Evolutionary conservation across 30 jellyfish, hydroid and myxozoan species (phyloP), one percentile per base, ranked within the genome.

Genomic region (Turritopsis dohrnii): DNA sequence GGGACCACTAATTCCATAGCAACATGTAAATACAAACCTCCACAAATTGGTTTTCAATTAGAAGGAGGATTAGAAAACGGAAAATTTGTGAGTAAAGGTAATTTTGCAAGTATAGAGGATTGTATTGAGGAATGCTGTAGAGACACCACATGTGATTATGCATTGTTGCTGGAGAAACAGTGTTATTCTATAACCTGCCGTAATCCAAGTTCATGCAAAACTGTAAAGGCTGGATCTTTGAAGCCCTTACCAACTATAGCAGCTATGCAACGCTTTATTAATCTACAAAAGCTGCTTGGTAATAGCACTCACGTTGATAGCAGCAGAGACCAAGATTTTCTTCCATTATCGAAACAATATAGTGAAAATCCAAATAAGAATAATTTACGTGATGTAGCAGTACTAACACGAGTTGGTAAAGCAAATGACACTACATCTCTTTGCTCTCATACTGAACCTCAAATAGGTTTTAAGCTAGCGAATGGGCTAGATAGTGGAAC

Each of bases 81-180:
- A 7, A 54, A 65, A 3, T 88, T 88, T 83, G 72, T 52, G 76
- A 84, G 65, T 53, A 84, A 52, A 21, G 96, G 94, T 28, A 71
- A 53, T 28, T 89, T 84, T 82, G 65, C 65, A 21, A 76, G 71
- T 73, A 74, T 93, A 88, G 88, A 85, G 19, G 53, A 75, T 21
- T 93, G 98, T 85, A 88, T 86, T 25, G 52, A 82, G 22, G 19
- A 21, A 9, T 93, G 98, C 71, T 93, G 98, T 80, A 71, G 89
- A 22, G 86, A 85, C 41, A 71, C 52, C 18, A 27, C 81, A 8
- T 93, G 98, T 71, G 96, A 93, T 73, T 90, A 83, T 28, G 96
- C 96, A 1, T 81, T 86, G 53, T 80, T 93, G 96, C 84, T 88
- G 24, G 88, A 87, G 16, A 53, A 79, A 26, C 91, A 86, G 22